Evolutionary conservation across 2,888 invertebrate genomes (phyloP).

Genomic region (Gibbula magus): DNA sequence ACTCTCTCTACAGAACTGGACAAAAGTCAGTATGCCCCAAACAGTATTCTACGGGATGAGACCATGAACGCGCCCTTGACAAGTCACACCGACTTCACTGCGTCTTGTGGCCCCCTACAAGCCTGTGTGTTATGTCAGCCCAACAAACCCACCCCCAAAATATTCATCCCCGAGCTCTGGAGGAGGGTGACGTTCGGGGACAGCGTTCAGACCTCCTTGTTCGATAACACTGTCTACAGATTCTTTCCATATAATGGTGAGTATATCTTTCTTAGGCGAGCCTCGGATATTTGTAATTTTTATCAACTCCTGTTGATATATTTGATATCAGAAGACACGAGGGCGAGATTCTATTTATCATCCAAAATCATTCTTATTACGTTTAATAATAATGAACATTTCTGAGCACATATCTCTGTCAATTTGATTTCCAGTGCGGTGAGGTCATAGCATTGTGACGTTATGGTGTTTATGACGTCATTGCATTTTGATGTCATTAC

Average conservation of each 20-base stretch:
- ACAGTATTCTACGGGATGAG: conserved; percentile 3
- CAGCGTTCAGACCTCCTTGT: background rate
- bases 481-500: too few species aligned
- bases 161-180: conserved; percentile 35
- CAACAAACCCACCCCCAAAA: background rate
- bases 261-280: too few species aligned
- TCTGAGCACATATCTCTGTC: too few species aligned
- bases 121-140: conserved; percentile 32
- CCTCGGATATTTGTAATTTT: too few species aligned
- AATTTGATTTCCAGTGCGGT: too few species aligned
- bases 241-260: conserved; percentile 30
- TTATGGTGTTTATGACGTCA: too few species aligned
- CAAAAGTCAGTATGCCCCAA: conserved; percentile 32
- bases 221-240: conserved; percentile 29
- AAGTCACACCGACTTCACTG: conserved; percentile 38
- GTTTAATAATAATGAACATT: too few species aligned
- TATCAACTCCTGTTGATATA: too few species aligned
- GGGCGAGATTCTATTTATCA: too few species aligned
- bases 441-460: too few species aligned
- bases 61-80: conserved; percentile 5
- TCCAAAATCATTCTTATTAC: too few species aligned
- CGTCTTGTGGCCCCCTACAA: conserved; percentile 28
- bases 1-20: conserved; percentile 31
- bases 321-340: too few species aligned
- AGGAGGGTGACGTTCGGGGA: conserved; percentile 25